Conservation (phyloP, 2,888 invertebrate genomes). For the Cancer borealis region DNA sequence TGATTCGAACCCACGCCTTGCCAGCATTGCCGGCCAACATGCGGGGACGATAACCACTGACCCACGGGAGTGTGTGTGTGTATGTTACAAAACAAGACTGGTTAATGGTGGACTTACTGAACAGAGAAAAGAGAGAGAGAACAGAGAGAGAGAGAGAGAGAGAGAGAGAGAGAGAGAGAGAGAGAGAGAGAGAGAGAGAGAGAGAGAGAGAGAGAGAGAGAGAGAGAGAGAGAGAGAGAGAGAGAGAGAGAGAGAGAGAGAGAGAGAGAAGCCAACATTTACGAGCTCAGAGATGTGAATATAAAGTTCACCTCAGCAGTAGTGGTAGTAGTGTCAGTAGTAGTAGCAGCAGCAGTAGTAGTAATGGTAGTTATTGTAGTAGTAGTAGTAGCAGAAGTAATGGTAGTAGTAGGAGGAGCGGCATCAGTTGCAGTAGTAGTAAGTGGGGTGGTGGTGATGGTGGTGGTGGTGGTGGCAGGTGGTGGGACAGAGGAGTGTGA, state of each 20-base stretch:
- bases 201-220: not conserved
- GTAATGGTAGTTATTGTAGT: not conserved
- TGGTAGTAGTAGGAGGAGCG: not conserved
- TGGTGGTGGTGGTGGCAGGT: not conserved
- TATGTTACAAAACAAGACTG: no score
- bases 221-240: conserved; percentile 8
- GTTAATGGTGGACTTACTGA: no score
- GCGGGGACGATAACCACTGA: no score
- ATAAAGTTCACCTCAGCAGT: not conserved
- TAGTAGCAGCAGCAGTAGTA: not conserved
- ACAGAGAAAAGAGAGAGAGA: not conserved
- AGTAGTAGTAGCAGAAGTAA: not conserved
- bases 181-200: conserved; percentile 28
- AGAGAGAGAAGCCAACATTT: not conserved
- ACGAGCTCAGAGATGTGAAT: not conserved
- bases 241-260: conserved; percentile 17
- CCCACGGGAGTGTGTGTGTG: no score
- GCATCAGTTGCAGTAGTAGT: not conserved
- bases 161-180: conserved; percentile 31
- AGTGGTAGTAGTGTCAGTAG: conserved; percentile 16
- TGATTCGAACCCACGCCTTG: no score
- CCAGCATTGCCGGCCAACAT: no score
- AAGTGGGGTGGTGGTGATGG: not conserved
- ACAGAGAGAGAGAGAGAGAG: no score
- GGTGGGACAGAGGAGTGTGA: not conserved